Conservation (phyloP, 2,797 vertebrate genomes). For the Oophaga sylvatica region DNA sequence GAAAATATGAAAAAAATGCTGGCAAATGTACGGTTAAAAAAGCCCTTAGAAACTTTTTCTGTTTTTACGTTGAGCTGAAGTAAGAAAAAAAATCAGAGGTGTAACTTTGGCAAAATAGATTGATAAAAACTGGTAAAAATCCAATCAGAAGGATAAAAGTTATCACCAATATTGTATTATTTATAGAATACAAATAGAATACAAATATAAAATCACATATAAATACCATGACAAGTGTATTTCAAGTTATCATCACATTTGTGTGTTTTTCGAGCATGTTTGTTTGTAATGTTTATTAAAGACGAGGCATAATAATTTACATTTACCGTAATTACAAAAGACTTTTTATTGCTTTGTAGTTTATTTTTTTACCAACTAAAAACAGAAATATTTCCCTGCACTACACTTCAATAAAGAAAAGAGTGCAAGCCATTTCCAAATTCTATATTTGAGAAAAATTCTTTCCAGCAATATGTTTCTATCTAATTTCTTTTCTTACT, state of each 20-base stretch:
- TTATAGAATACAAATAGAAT: background rate
- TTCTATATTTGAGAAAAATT: conserved; percentile 40
- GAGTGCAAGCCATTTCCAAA: conserved; percentile 30
- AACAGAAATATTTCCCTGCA: background rate
- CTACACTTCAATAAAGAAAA: conserved; percentile 31
- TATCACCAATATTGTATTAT: background rate
- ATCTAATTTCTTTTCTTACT: conserved; percentile 61
- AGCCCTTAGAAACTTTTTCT: too few relatives aligned
- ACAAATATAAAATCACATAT: too few relatives aligned
- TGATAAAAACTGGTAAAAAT: background rate
- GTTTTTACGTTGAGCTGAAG: background rate
- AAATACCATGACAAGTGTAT: background rate
- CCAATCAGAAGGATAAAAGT: background rate
- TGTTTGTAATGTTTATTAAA: background rate
- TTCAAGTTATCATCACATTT: background rate
- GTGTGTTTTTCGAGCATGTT: background rate
- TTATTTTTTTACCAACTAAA: background rate
- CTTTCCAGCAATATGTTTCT: conserved; percentile 53
- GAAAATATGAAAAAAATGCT: too few relatives aligned
- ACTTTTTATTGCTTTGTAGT: background rate
- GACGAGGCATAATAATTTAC: background rate
- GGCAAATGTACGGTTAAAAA: too few relatives aligned
- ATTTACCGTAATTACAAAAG: background rate
- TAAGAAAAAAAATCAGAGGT: background rate
- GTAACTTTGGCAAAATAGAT: background rate